Base-by-base conservation (phyloP, 2,888 invertebrate species). In the Oegoconia quadripuncta region DNA sequence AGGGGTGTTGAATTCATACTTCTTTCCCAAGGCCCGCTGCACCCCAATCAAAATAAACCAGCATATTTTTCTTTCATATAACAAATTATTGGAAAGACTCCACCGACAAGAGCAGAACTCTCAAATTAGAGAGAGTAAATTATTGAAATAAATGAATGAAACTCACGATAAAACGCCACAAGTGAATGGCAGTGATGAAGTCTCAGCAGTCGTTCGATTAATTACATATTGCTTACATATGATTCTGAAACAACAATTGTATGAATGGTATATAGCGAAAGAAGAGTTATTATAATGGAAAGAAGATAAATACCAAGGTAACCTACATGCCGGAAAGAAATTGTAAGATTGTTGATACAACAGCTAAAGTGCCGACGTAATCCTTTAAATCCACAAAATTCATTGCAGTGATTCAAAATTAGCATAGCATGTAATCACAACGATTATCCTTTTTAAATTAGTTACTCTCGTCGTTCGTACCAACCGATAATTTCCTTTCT, bases 311-410 rank as follows among this genome's bases (percentile, higher is more conserved):
- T 4, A 23, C n/a, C n/a, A 23, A 23, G 7, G 8, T 6, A 27
- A 91, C 93, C 91, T 90, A 96, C 96, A 91, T 89, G 83, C 96
- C 96, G 42, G 95, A 93, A 54, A 96, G 83, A 89, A 95, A 96
- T 68, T 96, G 95, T 44, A 94, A 78, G 52, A 96, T 90, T 11
- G 96, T 95, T 47, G 93, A 92, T 43, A 92, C 77, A 31, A 95
- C 93, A 23, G 96, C 95, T 46, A 76, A 49, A 45, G 55, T 59
- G 32, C 80, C 74, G 18, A 86, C 53, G 33, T 73, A 50, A 51
- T 64, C 60, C 44, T 64, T 74, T 22, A 58, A 43, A 36, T 67
- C 59, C 29, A 55, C 39, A 48, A 71, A 46, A 52, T 60, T 28
- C 75, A 77, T 74, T 36, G 28, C 41, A 29, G 12, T 32, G 27